Percentiles rank a stretch among this genome's conserved stretches.
Evolutionary conservation across 2,888 invertebrate species (phyloP).

Genomic region (Labia minor): DNA sequence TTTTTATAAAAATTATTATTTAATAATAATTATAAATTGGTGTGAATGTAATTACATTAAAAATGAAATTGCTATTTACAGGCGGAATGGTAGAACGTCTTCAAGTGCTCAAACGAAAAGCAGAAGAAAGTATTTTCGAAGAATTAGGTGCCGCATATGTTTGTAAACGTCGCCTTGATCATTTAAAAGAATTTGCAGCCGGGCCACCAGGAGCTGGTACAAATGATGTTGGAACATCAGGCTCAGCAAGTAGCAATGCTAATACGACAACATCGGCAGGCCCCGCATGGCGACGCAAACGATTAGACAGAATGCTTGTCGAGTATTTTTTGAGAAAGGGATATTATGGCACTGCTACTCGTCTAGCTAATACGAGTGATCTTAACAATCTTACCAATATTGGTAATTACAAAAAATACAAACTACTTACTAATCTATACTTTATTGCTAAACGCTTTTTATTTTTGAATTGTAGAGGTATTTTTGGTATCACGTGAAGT

Average conservation of each 20-base stretch:
- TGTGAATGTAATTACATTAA: no score
- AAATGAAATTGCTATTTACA: no score
- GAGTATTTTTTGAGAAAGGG: slow-evolving; percentile 92
- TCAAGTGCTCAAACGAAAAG: slow-evolving; percentile 83
- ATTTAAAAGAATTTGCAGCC: slow-evolving; percentile 67
- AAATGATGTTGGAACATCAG: slow-evolving; percentile 29
- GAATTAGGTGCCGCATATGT: slow-evolving; percentile 83
- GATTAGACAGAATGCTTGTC: slow-evolving; percentile 90
- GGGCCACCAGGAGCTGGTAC: slow-evolving; percentile 32
- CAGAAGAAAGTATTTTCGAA: slow-evolving; percentile 85
- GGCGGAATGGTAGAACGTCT: slow-evolving; percentile 59
- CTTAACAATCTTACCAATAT: slow-evolving; percentile 86
- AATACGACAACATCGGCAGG: slow-evolving; percentile 43
- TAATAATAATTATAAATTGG: no score
- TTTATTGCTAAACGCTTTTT: slow-evolving; percentile 15
- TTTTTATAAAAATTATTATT: no score
- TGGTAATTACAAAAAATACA: slow-evolving; percentile 44
- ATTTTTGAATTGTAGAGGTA: slow-evolving; percentile 48
- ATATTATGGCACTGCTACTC: slow-evolving; percentile 87
- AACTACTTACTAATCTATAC: no score
- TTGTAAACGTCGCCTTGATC: slow-evolving; percentile 85
- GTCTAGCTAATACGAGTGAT: slow-evolving; percentile 68
- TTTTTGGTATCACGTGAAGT: slow-evolving; percentile 74
- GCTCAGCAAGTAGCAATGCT: slow-evolving; percentile 25
- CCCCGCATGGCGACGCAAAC: slow-evolving; percentile 71